phyloP scores from a whole-genome alignment of 2,797 vertebrate species.

The Falco cherrug region DNA sequence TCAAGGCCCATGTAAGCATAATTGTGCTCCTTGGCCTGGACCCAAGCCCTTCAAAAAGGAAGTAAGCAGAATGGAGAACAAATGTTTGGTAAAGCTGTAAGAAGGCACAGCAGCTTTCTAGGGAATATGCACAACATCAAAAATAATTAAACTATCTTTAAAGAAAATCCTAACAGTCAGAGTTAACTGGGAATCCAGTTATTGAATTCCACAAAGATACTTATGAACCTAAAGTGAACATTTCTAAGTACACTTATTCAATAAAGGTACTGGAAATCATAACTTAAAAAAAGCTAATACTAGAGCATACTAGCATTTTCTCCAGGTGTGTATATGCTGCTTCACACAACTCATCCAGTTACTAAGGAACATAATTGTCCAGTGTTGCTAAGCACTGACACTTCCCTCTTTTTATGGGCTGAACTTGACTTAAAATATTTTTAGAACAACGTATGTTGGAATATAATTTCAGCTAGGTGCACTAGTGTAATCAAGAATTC shows the following conservation, averaged over 20 bases:
- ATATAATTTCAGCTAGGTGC: not conserved
- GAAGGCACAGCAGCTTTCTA: not conserved
- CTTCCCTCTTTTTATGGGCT: not conserved
- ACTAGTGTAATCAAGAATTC: not conserved
- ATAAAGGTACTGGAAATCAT: not conserved
- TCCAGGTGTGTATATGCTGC: not conserved
- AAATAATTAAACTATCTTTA: not conserved
- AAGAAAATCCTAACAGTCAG: not conserved
- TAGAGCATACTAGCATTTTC: not conserved
- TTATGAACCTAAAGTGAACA: not conserved
- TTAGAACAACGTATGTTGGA: not conserved
- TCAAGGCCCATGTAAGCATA: not conserved
- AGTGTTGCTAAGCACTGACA: not conserved
- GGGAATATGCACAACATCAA: not conserved
- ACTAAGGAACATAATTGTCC: not conserved
- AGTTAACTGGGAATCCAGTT: not conserved
- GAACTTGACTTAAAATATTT: not conserved
- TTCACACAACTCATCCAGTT: not conserved
- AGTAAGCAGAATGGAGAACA: not conserved
- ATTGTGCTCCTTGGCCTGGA: conserved; percentile 18
- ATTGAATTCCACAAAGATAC: not conserved
- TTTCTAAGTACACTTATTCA: not conserved
- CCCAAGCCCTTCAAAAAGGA: not conserved
- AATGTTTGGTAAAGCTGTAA: not conserved
- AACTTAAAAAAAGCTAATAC: not conserved